Evolutionary conservation across 2,113 vertebrate species (phyloP), one percentile per base, ranked within the genome.

Genomic region (Callaeas wilsoni): DNA sequence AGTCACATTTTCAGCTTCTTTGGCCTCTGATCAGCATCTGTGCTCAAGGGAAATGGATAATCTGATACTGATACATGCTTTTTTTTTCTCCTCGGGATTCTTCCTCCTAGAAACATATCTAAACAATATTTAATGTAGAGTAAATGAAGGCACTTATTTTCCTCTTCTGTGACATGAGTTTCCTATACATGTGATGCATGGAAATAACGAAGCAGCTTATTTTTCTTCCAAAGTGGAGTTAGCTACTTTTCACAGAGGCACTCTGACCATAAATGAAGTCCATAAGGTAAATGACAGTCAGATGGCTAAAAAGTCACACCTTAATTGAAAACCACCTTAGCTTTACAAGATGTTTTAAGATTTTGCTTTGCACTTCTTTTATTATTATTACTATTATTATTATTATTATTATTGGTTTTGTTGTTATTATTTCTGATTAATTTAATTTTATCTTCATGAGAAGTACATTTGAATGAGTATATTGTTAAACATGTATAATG

Each of bases 351-450:
- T 35, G 18, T 17, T 86, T 70, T 47, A 59, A 21, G 22, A 60
- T 81, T 95, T 52, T 83, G 4, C 21, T 77, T 76, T 80, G 42
- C 39, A 18, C 20, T 32, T 57, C 13, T 84, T 78, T 52, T 11
- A 27, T 30, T 67, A 41, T 7, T 47, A 18, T n/a, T 65, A 46
- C 46, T 20, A 33, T 41, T 49, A 29, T 42, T 79, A 25, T 67
- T 39, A 0, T 29, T n/a, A 2, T 32, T 42, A 1, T 67, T 62
- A 0, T 20, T 46, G 6, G 15, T 26, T 13, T 27, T 73, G 10
- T 53, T 55, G 12, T 10, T 65, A 18, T 49, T 85, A 49, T 85
- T 84, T 82, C 33, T 17, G 9, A 39, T 81, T 6, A 42, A 74
- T 56, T 67, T 64, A 7, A 35, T 79, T 80, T 93, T 63, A 10